phyloP scores from a whole-genome alignment of 37 sponge, comb jelly and placozoan genomes.

The Hexactinellida sp. region DNA sequence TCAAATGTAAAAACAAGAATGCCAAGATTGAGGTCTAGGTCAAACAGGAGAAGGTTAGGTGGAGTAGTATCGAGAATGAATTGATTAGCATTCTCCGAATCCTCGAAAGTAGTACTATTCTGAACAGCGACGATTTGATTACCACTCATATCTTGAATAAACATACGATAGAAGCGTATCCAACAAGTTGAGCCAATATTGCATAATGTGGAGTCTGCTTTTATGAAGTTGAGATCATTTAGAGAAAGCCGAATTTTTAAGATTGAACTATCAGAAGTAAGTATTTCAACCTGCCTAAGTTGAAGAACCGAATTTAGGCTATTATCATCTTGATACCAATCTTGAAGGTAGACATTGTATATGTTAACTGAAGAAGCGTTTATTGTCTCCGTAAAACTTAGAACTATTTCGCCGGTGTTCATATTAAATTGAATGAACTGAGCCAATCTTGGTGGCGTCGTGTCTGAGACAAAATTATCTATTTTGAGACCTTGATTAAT shows the following conservation, averaged over 20 bases:
- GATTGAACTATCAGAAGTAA: constrained; percentile 19
- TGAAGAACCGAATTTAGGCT: not conserved
- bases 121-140: constrained; percentile 29
- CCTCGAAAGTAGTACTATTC: not conserved
- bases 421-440: constrained; percentile 49
- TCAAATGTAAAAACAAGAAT: constrained; percentile 47
- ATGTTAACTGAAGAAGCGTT: constrained; percentile 31
- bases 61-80: constrained; percentile 46
- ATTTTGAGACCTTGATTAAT: not conserved
- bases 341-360: not conserved
- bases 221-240: constrained; percentile 1
- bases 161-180: constrained; percentile 32
- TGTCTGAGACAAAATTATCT: constrained; percentile 32
- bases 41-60: constrained; percentile 39
- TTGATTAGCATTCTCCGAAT: not conserved
- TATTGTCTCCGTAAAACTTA: constrained; percentile 62
- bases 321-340: constrained; percentile 9
- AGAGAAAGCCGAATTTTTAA: not conserved
- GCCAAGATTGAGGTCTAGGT: constrained; percentile 36
- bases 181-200: constrained; percentile 31
- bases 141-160: constrained; percentile 59
- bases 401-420: constrained; percentile 31
- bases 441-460: constrained; percentile 24
- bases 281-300: not conserved
- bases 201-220: constrained; percentile 32